Conservation (phyloP, 2,888 invertebrate species). For the Drosophila demipolita region DNA sequence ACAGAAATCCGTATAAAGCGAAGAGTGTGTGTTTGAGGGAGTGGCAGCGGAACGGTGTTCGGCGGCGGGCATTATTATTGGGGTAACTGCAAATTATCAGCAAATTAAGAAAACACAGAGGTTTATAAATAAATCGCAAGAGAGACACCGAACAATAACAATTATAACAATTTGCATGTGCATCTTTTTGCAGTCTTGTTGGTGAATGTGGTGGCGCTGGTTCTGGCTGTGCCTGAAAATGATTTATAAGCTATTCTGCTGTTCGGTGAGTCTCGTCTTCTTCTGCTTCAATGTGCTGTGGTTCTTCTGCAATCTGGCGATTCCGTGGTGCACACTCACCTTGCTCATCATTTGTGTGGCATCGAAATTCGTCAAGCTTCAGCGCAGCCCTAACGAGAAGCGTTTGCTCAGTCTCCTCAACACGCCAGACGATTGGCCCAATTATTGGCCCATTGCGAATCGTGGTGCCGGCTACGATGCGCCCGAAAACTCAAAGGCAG, state of each 20-base stretch:
- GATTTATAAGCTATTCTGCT: conserved; percentile 84
- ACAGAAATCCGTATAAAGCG: neutral
- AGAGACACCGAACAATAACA: conserved; percentile 9
- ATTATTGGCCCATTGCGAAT: conserved; percentile 84
- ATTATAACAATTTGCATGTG: conserved; percentile 19
- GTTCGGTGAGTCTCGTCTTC: conserved; percentile 80
- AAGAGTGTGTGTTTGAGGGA: conserved; percentile 29
- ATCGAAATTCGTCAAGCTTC: conserved; percentile 84
- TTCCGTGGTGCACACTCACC: conserved; percentile 84
- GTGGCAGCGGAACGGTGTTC: conserved; percentile 45
- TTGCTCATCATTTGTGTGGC: conserved; percentile 82
- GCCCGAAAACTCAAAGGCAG: conserved; percentile 84
- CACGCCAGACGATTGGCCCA: conserved; percentile 81
- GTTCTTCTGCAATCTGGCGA: conserved; percentile 84
- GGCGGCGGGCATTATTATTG: conserved; percentile 58
- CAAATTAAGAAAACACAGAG: conserved; percentile 33
- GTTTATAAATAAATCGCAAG: conserved; percentile 58
- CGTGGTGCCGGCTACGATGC: conserved; percentile 85
- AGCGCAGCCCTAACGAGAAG: conserved; percentile 83
- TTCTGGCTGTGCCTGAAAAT: conserved; percentile 83
- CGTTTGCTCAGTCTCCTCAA: conserved; percentile 79
- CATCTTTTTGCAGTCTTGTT: conserved; percentile 32
- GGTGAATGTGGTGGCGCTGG: conserved; percentile 83
- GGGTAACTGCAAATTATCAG: conserved; percentile 57
- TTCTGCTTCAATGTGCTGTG: conserved; percentile 84